Conservation (phyloP, 2,888 invertebrate species). For the Philereme vetulata region DNA sequence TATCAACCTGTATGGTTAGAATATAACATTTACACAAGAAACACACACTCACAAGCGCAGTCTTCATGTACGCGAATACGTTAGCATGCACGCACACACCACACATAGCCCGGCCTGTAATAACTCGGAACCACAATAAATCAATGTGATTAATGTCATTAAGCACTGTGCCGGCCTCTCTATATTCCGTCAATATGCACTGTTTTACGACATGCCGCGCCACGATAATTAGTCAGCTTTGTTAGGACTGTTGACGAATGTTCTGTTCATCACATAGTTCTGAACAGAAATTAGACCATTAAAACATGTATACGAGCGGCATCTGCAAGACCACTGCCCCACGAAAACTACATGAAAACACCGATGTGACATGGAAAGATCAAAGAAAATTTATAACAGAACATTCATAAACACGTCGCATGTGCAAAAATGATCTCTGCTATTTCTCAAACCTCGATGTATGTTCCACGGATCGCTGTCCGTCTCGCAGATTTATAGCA, state of each 20-base stretch:
- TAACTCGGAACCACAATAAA: constrained; percentile 85
- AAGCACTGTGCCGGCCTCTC: constrained; percentile 84
- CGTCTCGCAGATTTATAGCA: constrained; percentile 60
- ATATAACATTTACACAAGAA: constrained; percentile 77
- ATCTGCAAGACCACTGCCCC: constrained; percentile 45
- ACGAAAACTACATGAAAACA: constrained; percentile 49
- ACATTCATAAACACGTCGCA: constrained; percentile 75
- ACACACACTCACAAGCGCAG: constrained; percentile 56
- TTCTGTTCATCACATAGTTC: constrained; percentile 54
- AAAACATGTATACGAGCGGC: constrained; percentile 56
- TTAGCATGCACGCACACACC: constrained; percentile 63
- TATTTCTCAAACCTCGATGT: constrained; percentile 67
- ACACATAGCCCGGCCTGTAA: constrained; percentile 76
- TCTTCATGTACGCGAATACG: constrained; percentile 45
- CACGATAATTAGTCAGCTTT: constrained; percentile 83
- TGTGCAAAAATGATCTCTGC: constrained; percentile 79
- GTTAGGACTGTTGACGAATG: constrained; percentile 77
- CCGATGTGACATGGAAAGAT: constrained; percentile 68
- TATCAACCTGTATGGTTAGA: constrained; percentile 66
- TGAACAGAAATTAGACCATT: constrained; percentile 59
- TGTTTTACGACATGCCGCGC: constrained; percentile 82
- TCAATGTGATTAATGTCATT: constrained; percentile 85
- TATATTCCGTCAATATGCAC: constrained; percentile 84
- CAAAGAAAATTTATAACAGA: constrained; percentile 74
- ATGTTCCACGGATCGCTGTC: constrained; percentile 41